Evolutionary conservation across 2,113 vertebrate species (phyloP).

Genomic region (Macroglossus sobrinus): DNA sequence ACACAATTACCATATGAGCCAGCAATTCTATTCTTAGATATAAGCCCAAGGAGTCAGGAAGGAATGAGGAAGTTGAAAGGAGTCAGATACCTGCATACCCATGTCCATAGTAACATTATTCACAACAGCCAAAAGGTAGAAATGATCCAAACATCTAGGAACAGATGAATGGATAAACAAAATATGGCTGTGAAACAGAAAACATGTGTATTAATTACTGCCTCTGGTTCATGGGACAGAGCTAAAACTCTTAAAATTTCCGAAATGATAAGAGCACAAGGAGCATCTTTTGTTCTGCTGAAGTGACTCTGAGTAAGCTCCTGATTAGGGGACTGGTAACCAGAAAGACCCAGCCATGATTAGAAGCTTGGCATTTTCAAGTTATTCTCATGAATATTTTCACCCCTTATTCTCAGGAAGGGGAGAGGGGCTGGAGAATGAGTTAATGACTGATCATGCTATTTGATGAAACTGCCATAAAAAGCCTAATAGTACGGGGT

Average conservation of each 20-base stretch:
- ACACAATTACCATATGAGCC: rapidly evolving
- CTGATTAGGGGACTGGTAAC: not conserved
- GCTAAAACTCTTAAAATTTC: too few species aligned
- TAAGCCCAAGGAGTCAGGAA: too few species aligned
- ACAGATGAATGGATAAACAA: not conserved
- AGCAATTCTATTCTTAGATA: not conserved
- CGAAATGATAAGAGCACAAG: not conserved
- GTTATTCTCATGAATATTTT: too few species aligned
- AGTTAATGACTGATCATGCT: not conserved
- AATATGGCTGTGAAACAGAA: not conserved
- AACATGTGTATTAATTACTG: not conserved
- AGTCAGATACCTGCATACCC: not conserved
- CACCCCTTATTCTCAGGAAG: not conserved
- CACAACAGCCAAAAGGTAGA: not conserved
- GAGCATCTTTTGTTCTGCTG: not conserved
- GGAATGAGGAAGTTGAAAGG: too few species aligned
- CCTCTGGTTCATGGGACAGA: not conserved
- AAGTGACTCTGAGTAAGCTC: not conserved
- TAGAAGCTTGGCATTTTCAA: not conserved
- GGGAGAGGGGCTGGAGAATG: not conserved
- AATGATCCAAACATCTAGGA: not conserved
- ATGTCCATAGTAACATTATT: not conserved
- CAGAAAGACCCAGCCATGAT: not conserved
- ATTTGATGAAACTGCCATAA: not conserved
- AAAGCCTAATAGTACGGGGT: not conserved